Evolutionary conservation across 2,888 invertebrate species (phyloP), one percentile per base, ranked within the genome.

Genomic region (Ecliptopera silaceata): DNA sequence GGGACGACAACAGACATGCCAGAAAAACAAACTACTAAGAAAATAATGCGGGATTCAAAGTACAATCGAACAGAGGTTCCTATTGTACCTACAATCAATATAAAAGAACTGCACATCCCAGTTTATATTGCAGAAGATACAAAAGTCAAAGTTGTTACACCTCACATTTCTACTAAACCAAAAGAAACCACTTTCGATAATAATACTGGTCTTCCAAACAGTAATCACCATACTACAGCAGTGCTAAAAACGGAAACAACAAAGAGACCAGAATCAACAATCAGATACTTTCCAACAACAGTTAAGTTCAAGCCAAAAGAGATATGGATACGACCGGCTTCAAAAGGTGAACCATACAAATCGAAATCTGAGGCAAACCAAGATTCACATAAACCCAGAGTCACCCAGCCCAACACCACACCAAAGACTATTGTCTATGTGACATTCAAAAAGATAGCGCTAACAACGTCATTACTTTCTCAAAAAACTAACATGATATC

Each of bases 281-380:
- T 72, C 6, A 84, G 73, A 77, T 66, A 67, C n/a, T 65, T 66
- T 41, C 72, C 79, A 12, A 82, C 84, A n/a, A 88, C 88, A 17
- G 58, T 72, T 0, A 91, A 90, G 70, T 82, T 83, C 20, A 87
- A 88, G 62, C 85, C 86, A n/a, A 91, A 91, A 71, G 91, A 91
- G 70, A 91, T 91, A 71, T 91, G 91, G 91, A 91, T 91, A 68
- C 78, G 76, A 65, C 91, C 91, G 39, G 84, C 89, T 0, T 88
- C 88, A 77, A 91, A 91, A 88, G 90, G 91, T 88, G 90, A 91
- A 82, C 74, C 75, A 53, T 64, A 75, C 60, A 63, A 65, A 49
- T 49, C 52, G 43, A 65, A 88, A 66, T 75, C 75, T 48, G 90
- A 88, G 34, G 82, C 80, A 76, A 64, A 66, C 44, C 75, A 66